Conservation (phyloP, 2,113 vertebrate species). For the Balaeniceps rex region DNA sequence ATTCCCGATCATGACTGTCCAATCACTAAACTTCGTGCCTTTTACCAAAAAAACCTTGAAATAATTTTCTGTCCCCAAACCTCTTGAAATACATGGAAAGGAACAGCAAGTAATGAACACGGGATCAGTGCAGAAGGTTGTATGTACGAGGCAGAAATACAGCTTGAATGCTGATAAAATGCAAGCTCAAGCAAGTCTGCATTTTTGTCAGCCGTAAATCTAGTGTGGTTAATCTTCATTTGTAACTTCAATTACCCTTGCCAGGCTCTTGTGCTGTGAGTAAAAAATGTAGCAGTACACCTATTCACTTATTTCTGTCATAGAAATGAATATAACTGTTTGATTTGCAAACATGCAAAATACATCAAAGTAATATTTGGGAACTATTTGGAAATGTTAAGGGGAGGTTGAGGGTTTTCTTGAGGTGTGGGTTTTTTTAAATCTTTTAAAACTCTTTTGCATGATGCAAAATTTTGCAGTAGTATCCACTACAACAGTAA, state of each 20-base stretch:
- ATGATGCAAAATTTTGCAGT: background rate
- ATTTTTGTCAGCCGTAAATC: background rate
- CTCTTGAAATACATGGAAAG: background rate
- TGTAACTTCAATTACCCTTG: background rate
- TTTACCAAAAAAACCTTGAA: background rate
- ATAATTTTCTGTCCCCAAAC: background rate
- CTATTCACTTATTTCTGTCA: background rate
- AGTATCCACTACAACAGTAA: background rate
- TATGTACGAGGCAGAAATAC: background rate
- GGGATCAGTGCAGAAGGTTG: background rate
- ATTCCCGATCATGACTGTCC: background rate
- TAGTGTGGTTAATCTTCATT: background rate
- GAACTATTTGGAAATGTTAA: background rate
- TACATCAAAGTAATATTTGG: background rate
- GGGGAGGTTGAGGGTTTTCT: background rate
- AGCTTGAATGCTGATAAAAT: background rate
- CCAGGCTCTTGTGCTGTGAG: background rate
- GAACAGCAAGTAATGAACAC: background rate
- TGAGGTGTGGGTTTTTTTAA: background rate
- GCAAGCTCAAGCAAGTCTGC: background rate
- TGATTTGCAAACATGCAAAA: background rate
- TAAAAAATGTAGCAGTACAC: background rate
- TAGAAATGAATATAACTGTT: background rate
- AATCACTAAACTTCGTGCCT: background rate
- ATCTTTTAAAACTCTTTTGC: background rate